Conservation (phyloP, 2,888 invertebrate genomes). For the Gasteruption jaculator region DNA sequence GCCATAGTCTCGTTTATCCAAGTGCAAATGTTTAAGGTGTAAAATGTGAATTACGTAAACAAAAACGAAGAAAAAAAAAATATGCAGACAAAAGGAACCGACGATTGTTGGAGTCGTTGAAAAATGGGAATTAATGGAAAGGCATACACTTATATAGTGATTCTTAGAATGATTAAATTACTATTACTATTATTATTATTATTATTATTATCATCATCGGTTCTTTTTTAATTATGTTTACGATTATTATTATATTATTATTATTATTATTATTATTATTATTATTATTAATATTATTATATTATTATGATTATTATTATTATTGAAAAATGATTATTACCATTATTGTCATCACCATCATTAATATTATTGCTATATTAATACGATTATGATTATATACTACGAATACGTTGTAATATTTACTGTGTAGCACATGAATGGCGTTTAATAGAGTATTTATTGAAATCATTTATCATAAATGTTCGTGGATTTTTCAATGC, state of each 20-base stretch:
- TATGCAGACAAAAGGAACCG: slow-evolving; percentile 11
- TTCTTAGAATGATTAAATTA: slow-evolving; percentile 23
- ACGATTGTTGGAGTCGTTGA: too few relatives aligned
- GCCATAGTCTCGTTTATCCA: slow-evolving; percentile 10
- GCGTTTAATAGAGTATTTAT: slow-evolving; percentile 39
- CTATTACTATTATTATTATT: slow-evolving; percentile 23
- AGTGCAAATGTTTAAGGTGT: slow-evolving; percentile 5
- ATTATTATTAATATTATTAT: slow-evolving; percentile 25
- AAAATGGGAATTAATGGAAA: background rate
- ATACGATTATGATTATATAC: slow-evolving; percentile 21
- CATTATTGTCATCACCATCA: slow-evolving; percentile 26
- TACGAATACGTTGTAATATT: slow-evolving; percentile 35
- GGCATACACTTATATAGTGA: slow-evolving; percentile 16
- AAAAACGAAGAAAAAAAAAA: slow-evolving; percentile 9
- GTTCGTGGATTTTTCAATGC: too few relatives aligned
- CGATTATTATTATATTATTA: slow-evolving; percentile 22
- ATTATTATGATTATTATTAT: slow-evolving; percentile 19
- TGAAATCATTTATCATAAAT: slow-evolving; percentile 28
- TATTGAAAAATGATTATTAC: slow-evolving; percentile 25
- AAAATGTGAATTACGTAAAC: slow-evolving; percentile 13
- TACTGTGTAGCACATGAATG: slow-evolving; percentile 34
- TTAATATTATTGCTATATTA: slow-evolving; percentile 20
- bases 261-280: slow-evolving; percentile 25
- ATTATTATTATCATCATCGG: slow-evolving; percentile 27
- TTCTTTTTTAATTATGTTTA: slow-evolving; percentile 8